Conservation (phyloP, 2,113 vertebrate species). For the Microcebus griseorufus region DNA sequence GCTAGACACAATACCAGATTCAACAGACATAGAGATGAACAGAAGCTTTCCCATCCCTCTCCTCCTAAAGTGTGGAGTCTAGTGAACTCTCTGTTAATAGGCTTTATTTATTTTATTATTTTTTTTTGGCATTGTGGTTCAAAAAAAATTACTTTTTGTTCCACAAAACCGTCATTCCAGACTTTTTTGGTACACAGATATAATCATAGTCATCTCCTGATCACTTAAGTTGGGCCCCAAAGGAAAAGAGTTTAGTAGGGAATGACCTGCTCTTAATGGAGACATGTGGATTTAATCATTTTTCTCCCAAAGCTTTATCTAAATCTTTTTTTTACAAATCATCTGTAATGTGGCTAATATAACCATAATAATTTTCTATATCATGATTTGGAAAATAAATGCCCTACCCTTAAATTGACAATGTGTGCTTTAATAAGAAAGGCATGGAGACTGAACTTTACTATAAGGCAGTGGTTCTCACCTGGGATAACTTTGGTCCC, state of each 20-base stretch:
- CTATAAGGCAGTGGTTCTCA: not conserved
- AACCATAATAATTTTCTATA: not conserved
- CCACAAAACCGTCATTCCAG: not conserved
- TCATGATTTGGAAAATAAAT: not conserved
- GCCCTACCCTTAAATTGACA: not conserved
- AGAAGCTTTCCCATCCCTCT: not conserved
- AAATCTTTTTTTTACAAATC: not conserved
- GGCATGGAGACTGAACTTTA: not conserved
- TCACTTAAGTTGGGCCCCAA: not conserved
- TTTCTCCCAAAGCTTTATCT: not conserved
- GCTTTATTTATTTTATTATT: not conserved
- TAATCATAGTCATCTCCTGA: not conserved
- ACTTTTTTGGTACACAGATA: not conserved
- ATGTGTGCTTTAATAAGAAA: not conserved
- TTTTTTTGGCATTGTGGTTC: not conserved
- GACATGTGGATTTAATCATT: not conserved
- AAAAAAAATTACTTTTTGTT: not conserved
- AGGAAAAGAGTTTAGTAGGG: not conserved
- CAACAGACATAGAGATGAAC: not conserved
- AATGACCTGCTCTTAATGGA: not conserved
- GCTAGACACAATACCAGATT: not conserved
- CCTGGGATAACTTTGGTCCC: not conserved
- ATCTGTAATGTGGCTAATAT: not conserved
- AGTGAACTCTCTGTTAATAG: not conserved
- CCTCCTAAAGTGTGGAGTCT: not conserved